A percentile compares a stretch with the other conserved stretches of the same genome.
Conservation (phyloP, 2,797 vertebrate genomes). For the Gallirallus australis region DNA sequence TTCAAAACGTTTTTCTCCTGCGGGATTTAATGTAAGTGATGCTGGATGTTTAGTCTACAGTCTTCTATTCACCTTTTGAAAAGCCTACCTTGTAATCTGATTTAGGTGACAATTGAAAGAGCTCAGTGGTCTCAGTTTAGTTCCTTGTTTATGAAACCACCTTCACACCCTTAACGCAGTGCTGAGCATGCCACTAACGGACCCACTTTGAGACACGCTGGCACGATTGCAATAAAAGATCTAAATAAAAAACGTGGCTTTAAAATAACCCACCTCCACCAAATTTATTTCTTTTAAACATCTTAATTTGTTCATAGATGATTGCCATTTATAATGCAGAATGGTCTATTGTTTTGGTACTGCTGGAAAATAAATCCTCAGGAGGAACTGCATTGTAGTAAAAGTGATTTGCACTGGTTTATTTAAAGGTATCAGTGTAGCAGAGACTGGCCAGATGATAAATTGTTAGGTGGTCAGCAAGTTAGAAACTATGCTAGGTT, state of each 20-base stretch:
- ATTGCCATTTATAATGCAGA: too few relatives aligned
- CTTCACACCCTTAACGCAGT: not conserved
- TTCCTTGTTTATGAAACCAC: not conserved
- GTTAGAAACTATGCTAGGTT: not conserved
- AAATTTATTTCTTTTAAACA: not conserved
- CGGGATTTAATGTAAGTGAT: constrained; percentile 19
- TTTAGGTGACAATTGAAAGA: constrained; percentile 39
- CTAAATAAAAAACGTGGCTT: not conserved
- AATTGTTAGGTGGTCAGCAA: not conserved
- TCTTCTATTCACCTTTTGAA: constrained; percentile 38
- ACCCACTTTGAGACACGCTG: not conserved
- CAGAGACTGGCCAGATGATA: not conserved
- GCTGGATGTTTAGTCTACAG: constrained; percentile 15
- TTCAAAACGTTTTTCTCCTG: not conserved
- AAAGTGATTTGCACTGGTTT: constrained; percentile 15
- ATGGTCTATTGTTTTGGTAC: not conserved
- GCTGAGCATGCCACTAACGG: not conserved
- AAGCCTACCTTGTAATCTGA: constrained; percentile 36
- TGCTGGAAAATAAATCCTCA: not conserved
- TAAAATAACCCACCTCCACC: not conserved
- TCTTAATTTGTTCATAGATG: not conserved
- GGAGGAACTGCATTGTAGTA: not conserved
- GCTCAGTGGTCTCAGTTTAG: not conserved
- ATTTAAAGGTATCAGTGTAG: not conserved
- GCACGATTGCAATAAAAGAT: not conserved